A percentile compares a stretch with the other conserved stretches of the same genome.
Evolutionary conservation across 92 coral and sea anemone species (phyloP).

Genomic region (Plumapathes pennacea): DNA sequence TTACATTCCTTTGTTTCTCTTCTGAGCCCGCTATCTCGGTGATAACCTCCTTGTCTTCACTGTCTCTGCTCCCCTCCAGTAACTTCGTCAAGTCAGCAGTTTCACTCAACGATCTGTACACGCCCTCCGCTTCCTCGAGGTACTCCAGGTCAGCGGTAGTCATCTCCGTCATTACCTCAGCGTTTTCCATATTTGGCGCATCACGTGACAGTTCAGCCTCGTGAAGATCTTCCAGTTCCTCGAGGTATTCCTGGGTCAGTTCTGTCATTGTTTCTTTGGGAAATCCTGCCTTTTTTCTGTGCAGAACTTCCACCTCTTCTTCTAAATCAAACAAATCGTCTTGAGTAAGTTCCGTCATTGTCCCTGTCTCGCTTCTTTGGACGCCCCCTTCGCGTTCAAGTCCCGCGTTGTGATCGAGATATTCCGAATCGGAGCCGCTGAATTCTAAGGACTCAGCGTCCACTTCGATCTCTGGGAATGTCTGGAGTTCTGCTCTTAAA

Average conservation of each 20-base stretch:
- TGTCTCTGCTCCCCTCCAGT: not conserved
- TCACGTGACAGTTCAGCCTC: not conserved
- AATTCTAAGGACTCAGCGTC: too few relatives aligned
- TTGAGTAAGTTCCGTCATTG: slow-evolving; percentile 42
- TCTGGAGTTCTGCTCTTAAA: slow-evolving; percentile 9
- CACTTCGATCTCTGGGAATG: too few relatives aligned
- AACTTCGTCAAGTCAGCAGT: not conserved
- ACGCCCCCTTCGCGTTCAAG: too few relatives aligned
- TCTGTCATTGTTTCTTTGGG: slow-evolving; percentile 21
- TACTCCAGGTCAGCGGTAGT: slow-evolving; percentile 19
- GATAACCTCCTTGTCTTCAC: slow-evolving; percentile 8
- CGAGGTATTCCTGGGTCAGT: slow-evolving; percentile 13
- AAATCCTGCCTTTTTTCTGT: too few relatives aligned
- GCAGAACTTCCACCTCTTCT: not conserved
- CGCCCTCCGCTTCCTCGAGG: slow-evolving; percentile 28
- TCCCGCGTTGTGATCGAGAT: too few relatives aligned
- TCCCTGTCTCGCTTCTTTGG: slow-evolving; percentile 22
- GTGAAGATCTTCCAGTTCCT: slow-evolving; percentile 1
- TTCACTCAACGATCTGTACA: not conserved
- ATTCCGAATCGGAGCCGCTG: too few relatives aligned
- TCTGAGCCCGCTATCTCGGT: not conserved
- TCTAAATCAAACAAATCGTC: not conserved
- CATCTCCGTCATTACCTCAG: slow-evolving; percentile 18
- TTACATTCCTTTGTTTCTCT: not conserved
- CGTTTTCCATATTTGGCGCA: slow-evolving; percentile 1